phyloP scores from a whole-genome alignment of 2,888 invertebrate species.

The Morpho helenor region DNA sequence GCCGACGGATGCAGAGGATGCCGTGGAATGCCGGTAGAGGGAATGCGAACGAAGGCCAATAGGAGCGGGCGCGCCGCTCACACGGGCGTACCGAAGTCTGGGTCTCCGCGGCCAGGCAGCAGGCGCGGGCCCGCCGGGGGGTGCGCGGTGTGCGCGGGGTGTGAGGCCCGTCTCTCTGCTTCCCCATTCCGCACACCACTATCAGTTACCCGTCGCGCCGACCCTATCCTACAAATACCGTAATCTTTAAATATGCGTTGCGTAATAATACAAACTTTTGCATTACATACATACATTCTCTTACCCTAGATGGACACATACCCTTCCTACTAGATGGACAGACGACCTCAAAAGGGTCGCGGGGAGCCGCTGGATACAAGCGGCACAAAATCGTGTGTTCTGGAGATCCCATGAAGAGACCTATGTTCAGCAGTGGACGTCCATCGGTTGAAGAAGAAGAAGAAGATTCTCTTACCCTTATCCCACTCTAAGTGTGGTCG shows the following conservation, averaged over 20 bases:
- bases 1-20: background rate
- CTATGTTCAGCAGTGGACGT: no score
- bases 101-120: conserved; percentile 80
- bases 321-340: no score
- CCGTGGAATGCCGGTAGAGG: background rate
- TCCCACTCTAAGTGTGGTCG: no score
- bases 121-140: conserved; percentile 41
- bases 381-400: no score
- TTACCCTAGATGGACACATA: no score
- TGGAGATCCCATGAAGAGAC: no score
- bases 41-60: background rate
- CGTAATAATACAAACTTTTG: no score
- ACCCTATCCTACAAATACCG: conserved; percentile 57
- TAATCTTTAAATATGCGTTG: background rate
- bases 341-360: no score
- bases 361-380: no score
- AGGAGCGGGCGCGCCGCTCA: conserved; percentile 41
- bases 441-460: no score
- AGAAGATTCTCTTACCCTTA: no score
- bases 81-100: conserved; percentile 84
- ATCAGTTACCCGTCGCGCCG: conserved; percentile 61
- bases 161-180: conserved; percentile 65
- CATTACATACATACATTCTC: no score
- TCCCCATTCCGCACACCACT: conserved; percentile 41
- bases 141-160: conserved; percentile 56